Percentiles rank a stretch among this genome's conserved stretches.
Evolutionary conservation across 2,113 vertebrate species (phyloP).

Genomic region (Otus sunia): DNA sequence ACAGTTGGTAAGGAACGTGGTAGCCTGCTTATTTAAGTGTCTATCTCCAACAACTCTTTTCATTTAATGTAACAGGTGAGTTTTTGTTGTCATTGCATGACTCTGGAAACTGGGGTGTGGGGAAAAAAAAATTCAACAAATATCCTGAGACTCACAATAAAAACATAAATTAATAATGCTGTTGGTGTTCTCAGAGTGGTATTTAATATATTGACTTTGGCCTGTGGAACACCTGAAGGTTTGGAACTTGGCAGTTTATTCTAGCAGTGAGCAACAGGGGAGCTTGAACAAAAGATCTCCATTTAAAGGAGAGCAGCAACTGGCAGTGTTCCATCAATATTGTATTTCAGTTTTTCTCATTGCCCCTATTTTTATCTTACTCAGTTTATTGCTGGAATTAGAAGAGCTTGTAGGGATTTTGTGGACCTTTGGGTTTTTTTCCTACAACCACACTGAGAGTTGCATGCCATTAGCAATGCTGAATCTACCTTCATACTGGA

Average conservation of each 20-base stretch:
- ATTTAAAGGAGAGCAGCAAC: neutral
- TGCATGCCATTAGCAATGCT: neutral
- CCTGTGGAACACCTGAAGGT: neutral
- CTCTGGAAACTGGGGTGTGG: neutral
- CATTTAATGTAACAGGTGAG: neutral
- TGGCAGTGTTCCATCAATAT: neutral
- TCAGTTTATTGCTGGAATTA: neutral
- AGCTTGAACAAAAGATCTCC: neutral
- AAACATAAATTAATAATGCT: neutral
- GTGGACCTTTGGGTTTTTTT: neutral
- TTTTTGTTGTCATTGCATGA: neutral
- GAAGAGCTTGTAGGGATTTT: neutral
- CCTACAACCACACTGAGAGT: neutral
- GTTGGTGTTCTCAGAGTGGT: neutral
- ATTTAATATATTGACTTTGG: conserved; percentile 31
- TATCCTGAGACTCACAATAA: neutral
- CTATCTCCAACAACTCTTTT: neutral
- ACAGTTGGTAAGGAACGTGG: neutral
- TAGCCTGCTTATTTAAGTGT: neutral
- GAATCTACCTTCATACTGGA: neutral
- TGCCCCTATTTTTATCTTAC: neutral
- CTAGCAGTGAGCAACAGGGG: neutral
- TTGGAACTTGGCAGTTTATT: neutral
- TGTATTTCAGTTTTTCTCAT: neutral
- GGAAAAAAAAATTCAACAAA: neutral